Base-by-base conservation (phyloP, 1,140 invertebrate genomes). In the Sarcophaga peregrina region DNA sequence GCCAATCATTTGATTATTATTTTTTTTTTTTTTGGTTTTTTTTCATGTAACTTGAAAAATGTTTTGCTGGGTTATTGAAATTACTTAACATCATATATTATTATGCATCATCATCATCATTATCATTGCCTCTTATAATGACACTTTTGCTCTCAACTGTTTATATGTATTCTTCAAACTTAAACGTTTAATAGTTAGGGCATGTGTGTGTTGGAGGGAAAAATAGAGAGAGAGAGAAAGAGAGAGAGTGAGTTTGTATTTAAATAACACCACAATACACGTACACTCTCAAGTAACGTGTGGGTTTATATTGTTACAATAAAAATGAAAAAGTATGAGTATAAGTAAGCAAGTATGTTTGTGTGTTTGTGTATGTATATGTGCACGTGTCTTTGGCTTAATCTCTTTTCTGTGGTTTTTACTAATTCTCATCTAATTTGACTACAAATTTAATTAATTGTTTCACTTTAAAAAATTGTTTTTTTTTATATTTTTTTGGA, bases 381-480 rank as follows among this genome's bases (percentile, higher is more conserved):
- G 13, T 50, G 47, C 45, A 45, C 45, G 73, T 45, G 37, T 46
- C 20, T 46, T 10, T 47, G 46, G 17, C 62, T 68, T 68, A 68
- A 68, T 68, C 62, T n/a, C 62, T 48, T n/a, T 74, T 76, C 48
- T 76, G 74, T 46, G 74, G 74, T 46, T 78, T 50, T 78, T 17
- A 20, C 75, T 78, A 78, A 78, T 78, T 78, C 50, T 78, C 75
- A 78, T 50, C 75, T 78, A 78, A 78, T 78, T 78, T 78, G 75
- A 78, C 75, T 78, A 78, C 48, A 78, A 78, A 78, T 78, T 78
- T 78, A 78, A 78, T 78, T 78, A 78, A 78, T 78, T 78, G 75
- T 78, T 78, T 20, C 25, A 37, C 25, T 37, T 37, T 37, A 2
- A 2, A n/a, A 37, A 37, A 37, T 37, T 10, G 1, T 68, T 8